phyloP scores from a whole-genome alignment of 1,140 invertebrate genomes.

The Caenorhabditis remanei region DNA sequence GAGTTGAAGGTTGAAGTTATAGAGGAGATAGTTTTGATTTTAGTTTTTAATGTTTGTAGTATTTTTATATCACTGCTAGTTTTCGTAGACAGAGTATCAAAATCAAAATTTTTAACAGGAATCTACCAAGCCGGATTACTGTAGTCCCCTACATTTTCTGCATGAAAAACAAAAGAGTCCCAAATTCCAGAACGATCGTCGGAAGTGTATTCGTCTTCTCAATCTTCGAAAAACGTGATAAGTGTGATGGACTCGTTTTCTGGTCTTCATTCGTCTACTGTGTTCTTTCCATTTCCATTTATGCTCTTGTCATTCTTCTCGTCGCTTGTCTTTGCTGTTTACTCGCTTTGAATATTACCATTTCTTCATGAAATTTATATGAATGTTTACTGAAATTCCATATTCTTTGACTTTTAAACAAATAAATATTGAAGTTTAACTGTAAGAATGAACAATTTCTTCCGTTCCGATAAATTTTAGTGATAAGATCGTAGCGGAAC shows the following conservation, averaged over 20 bases:
- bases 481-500: too few relatives aligned
- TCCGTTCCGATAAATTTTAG: too few relatives aligned
- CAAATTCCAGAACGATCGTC: neutral
- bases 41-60: too few relatives aligned
- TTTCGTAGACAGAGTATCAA: too few relatives aligned
- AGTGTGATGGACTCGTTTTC: constrained; percentile 18
- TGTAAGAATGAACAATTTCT: too few relatives aligned
- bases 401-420: too few relatives aligned
- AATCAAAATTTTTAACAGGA: too few relatives aligned
- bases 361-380: neutral
- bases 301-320: neutral
- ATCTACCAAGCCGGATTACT: too few relatives aligned
- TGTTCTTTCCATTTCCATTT: neutral
- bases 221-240: neutral
- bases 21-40: too few relatives aligned
- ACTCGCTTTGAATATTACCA: neutral
- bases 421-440: too few relatives aligned
- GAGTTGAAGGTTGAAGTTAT: neutral
- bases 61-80: too few relatives aligned
- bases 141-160: neutral
- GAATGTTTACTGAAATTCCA: neutral
- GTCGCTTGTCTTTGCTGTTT: constrained; percentile 7
- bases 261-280: constrained; percentile 10
- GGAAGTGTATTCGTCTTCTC: neutral
- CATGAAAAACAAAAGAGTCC: neutral